Evolutionary conservation across 2,113 vertebrate genomes (phyloP).

Genomic region (Neolamprologus hecqui): DNA sequence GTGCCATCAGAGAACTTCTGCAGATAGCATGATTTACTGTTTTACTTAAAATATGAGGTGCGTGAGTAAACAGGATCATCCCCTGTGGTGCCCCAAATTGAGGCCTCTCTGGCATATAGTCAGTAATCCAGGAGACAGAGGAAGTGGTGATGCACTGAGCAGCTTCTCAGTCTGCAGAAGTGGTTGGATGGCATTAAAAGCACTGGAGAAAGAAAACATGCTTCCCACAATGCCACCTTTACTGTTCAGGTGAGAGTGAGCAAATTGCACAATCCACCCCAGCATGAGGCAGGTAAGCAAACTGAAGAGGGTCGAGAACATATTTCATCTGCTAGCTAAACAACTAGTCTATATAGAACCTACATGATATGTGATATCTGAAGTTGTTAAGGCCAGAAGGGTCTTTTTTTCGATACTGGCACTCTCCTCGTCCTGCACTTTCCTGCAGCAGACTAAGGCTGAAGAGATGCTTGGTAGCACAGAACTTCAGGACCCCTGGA

Average conservation of each 20-base stretch:
- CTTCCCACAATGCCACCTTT: not conserved
- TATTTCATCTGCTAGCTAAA: not conserved
- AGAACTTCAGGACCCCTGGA: not conserved
- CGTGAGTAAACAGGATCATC: not conserved
- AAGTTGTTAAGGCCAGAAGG: not conserved
- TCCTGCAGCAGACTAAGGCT: not conserved
- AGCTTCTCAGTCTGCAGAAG: not conserved
- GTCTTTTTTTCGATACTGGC: not conserved
- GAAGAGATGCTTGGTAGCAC: not conserved
- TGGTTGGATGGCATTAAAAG: not conserved
- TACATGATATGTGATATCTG: not conserved
- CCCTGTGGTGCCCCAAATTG: not conserved
- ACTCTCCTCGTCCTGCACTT: not conserved
- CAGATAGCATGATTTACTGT: not conserved
- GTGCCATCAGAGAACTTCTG: not conserved
- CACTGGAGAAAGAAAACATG: not conserved
- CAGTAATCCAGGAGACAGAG: not conserved
- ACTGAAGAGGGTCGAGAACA: not conserved
- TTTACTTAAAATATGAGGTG: not conserved
- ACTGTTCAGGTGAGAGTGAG: not conserved
- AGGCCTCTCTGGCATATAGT: not conserved
- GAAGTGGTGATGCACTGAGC: not conserved
- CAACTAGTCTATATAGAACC: accelerated
- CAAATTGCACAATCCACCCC: not conserved
- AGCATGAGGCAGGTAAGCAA: not conserved